Percentiles rank a stretch among this genome's conserved stretches.
These are phyloP conservation scores for Brassicogethes aeneus DNA, from an alignment of 2,888 invertebrate species.

Conservation along the genomic window DNA sequence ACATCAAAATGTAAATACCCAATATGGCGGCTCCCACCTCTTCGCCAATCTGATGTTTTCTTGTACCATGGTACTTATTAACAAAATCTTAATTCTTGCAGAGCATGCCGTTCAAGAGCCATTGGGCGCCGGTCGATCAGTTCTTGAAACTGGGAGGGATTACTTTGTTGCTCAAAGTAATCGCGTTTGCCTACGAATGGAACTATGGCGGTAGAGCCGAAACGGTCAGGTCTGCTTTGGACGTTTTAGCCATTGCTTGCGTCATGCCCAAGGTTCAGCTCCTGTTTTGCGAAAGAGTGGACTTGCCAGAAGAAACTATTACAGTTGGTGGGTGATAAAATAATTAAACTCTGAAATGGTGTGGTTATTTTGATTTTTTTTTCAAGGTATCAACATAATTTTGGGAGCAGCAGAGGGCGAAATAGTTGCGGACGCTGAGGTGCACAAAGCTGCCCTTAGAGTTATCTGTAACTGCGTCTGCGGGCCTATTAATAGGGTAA, in stretches of 20 bases:
- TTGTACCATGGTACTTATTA: no score
- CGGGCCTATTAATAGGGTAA: constrained; percentile 75
- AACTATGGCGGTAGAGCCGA: constrained; percentile 80
- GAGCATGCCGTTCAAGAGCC: constrained; percentile 61
- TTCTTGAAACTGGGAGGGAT: constrained; percentile 77
- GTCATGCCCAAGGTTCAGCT: constrained; percentile 75
- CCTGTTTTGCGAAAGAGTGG: constrained; percentile 65
- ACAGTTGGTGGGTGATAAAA: constrained; percentile 48
- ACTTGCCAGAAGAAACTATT: constrained; percentile 66
- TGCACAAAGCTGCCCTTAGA: constrained; percentile 82
- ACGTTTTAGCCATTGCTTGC: constrained; percentile 84
- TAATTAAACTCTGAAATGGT: background rate
- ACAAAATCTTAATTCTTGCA: no score
- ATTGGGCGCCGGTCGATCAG: constrained; percentile 87
- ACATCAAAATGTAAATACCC: no score
- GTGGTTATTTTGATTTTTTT: constrained; percentile 1
- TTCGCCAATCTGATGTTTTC: no score
- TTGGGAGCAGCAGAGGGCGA: constrained; percentile 86
- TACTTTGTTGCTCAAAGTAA: constrained; percentile 71
- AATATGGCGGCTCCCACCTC: no score
- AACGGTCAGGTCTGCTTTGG: constrained; percentile 72
- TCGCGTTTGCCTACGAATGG: constrained; percentile 88
- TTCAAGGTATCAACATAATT: constrained; percentile 61
- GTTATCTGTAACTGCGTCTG: constrained; percentile 92
- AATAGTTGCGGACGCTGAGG: constrained; percentile 82